A percentile compares a stretch with the other conserved stretches of the same genome.
Conservation (phyloP, 2,797 vertebrate species). For the Macropodus opercularis region DNA sequence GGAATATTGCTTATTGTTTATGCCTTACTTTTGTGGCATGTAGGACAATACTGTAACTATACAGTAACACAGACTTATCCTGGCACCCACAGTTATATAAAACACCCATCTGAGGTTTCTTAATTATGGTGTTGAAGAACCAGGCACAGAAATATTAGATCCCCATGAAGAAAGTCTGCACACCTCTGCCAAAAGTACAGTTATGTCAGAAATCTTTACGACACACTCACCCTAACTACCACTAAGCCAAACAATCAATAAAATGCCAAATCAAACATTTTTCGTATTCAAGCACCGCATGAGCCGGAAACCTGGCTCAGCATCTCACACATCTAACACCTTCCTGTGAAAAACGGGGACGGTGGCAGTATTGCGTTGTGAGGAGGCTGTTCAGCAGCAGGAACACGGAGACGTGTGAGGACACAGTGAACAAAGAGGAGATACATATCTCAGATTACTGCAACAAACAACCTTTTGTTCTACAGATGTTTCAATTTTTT, state of each 20-base stretch:
- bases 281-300: too few relatives aligned
- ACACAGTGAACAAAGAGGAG: slow-evolving; percentile 31
- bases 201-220: too few relatives aligned
- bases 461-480: background rate
- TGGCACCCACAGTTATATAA: background rate
- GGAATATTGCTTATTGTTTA: slow-evolving; percentile 8
- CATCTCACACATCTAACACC: slow-evolving; percentile 23
- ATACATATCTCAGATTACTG: slow-evolving; percentile 1
- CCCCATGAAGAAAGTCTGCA: slow-evolving; percentile 24
- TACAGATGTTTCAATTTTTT: too few relatives aligned
- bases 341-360: slow-evolving; percentile 32
- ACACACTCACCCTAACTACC: too few relatives aligned
- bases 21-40: background rate
- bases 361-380: slow-evolving; percentile 17
- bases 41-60: background rate
- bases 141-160: slow-evolving; percentile 44
- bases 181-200: slow-evolving; percentile 36
- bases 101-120: background rate
- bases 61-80: slow-evolving; percentile 6
- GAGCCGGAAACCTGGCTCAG: slow-evolving; percentile 18
- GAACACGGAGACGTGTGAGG: slow-evolving; percentile 34
- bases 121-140: slow-evolving; percentile 14
- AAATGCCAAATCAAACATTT: too few relatives aligned
- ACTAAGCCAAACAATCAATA: too few relatives aligned
- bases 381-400: slow-evolving; percentile 36